Percentiles rank a stretch among this genome's conserved stretches.
These are phyloP conservation scores for Lampropteryx suffumata DNA, from an alignment of 2,888 invertebrate species.

Conservation along the genomic window DNA sequence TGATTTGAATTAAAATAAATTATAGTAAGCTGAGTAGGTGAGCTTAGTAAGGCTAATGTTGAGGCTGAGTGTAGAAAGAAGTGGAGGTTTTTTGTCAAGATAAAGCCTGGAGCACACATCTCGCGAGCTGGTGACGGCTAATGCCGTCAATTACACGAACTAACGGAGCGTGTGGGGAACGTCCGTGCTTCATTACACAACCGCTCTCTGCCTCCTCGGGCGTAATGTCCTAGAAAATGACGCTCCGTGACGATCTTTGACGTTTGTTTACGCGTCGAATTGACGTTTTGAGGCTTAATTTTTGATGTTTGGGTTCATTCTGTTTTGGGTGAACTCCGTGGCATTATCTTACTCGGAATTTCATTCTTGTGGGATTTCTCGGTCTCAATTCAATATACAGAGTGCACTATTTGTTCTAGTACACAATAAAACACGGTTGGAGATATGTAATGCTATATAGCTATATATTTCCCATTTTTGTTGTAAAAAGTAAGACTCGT, in stretches of 20 bases:
- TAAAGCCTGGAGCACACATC: conserved; percentile 26
- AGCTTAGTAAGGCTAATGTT: too few relatives aligned
- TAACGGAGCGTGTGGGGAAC: conserved; percentile 47
- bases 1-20: too few relatives aligned
- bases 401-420: too few relatives aligned
- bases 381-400: too few relatives aligned
- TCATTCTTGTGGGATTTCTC: too few relatives aligned
- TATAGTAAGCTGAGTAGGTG: too few relatives aligned
- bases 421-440: too few relatives aligned
- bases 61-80: too few relatives aligned
- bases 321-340: conserved; percentile 13
- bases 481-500: too few relatives aligned
- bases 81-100: not conserved
- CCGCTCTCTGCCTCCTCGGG: conserved; percentile 44
- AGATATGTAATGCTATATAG: too few relatives aligned
- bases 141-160: conserved; percentile 48
- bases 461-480: too few relatives aligned
- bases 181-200: conserved; percentile 49
- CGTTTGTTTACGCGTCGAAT: conserved; percentile 32
- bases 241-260: conserved; percentile 40
- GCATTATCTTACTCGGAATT: not conserved
- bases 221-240: conserved; percentile 56
- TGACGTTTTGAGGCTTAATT: conserved; percentile 11
- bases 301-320: conserved; percentile 18
- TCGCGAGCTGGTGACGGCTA: conserved; percentile 22